These are phyloP conservation scores for Julus scandinavius DNA, from an alignment of 2,888 invertebrate genomes.

Conservation along the genomic window DNA sequence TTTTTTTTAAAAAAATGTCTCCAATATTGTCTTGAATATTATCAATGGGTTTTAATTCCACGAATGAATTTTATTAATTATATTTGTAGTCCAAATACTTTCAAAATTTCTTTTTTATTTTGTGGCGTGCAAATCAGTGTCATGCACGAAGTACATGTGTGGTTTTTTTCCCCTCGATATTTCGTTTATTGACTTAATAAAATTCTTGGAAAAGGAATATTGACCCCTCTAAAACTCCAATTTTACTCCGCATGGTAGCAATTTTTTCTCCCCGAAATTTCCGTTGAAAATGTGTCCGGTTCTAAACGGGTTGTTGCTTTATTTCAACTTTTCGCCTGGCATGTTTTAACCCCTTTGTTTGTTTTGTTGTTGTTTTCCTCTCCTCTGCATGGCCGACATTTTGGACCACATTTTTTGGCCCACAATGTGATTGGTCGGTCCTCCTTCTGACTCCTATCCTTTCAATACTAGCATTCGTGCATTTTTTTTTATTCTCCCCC, in stretches of 20 bases:
- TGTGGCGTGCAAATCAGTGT: neutral
- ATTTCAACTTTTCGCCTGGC: constrained; percentile 8
- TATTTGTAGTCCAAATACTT: too few relatives aligned
- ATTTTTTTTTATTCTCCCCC: neutral
- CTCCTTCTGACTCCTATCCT: constrained; percentile 13
- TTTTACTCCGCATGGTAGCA: too few relatives aligned
- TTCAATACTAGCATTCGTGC: neutral
- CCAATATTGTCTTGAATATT: too few relatives aligned
- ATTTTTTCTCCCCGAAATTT: neutral
- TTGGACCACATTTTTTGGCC: constrained; percentile 40
- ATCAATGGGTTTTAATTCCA: too few relatives aligned
- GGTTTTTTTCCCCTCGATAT: neutral
- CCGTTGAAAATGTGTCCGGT: neutral
- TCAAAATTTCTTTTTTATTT: too few relatives aligned
- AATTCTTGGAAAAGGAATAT: neutral
- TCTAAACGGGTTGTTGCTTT: neutral
- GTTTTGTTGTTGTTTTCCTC: constrained; percentile 48
- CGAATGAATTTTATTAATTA: too few relatives aligned
- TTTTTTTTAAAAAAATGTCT: too few relatives aligned
- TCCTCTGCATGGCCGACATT: constrained; percentile 43
- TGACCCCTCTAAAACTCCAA: neutral
- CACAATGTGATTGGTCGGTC: constrained; percentile 5
- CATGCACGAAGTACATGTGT: neutral
- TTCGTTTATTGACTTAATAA: neutral
- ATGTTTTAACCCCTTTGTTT: constrained; percentile 47